These are phyloP conservation scores for Tachyglossus aculeatus DNA, from an alignment of 2,797 vertebrate genomes.

Conservation along the genomic window DNA sequence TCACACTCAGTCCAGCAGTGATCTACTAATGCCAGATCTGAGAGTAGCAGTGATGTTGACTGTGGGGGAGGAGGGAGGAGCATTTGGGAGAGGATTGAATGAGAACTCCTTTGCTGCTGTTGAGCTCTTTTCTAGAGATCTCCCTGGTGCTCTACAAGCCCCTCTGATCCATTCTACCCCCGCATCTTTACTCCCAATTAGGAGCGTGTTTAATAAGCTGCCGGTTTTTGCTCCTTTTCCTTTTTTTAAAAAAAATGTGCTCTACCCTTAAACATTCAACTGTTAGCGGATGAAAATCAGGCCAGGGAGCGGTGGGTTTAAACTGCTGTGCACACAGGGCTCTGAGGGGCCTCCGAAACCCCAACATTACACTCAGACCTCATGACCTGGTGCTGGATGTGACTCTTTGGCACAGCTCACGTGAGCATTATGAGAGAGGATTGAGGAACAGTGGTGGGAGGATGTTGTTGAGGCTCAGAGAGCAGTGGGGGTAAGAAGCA, in stretches of 20 bases:
- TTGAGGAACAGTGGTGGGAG: no score
- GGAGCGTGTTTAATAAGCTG: constrained; percentile 5
- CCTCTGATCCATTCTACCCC: background rate
- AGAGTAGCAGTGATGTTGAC: constrained; percentile 14
- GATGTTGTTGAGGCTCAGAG: no score
- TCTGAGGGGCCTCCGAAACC: background rate
- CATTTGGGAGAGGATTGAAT: background rate
- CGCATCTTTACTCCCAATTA: background rate
- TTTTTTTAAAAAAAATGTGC: background rate
- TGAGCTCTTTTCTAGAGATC: constrained; percentile 31
- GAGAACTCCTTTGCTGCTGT: background rate
- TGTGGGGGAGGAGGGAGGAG: constrained; percentile 45
- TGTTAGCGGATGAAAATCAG: background rate
- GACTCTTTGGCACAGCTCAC: no score
- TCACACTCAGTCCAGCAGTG: constrained; percentile 2
- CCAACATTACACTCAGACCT: background rate
- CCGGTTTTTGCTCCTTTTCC: constrained; percentile 12
- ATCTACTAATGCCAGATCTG: constrained; percentile 35
- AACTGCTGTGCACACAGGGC: no score
- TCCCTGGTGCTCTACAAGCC: background rate
- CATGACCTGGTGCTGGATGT: background rate
- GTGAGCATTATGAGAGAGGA: no score
- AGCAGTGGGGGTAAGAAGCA: no score
- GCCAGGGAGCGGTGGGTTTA: no score
- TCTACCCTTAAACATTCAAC: background rate